Conservation (phyloP, 1,140 invertebrate genomes). For the Pseudomyrmex sp. region DNA sequence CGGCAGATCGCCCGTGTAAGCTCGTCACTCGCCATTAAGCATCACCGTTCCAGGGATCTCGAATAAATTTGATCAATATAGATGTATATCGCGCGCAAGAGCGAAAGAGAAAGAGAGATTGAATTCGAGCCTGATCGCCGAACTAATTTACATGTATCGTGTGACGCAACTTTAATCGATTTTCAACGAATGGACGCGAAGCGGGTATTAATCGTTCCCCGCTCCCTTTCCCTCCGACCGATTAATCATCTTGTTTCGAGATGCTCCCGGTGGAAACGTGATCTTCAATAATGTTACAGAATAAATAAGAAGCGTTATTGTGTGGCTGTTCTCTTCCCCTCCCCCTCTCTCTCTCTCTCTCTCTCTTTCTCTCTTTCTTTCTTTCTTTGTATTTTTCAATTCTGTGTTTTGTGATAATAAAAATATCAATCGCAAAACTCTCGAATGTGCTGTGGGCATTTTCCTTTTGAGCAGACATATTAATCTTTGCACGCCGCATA, state of each 20-base stretch:
- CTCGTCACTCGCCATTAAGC: conserved; percentile 2
- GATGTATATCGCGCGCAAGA: conserved; percentile 34
- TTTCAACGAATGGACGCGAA: conserved; percentile 18
- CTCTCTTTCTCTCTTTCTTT: too few relatives aligned
- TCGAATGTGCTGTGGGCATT: not conserved
- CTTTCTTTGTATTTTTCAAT: not conserved
- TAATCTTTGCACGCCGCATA: conserved; percentile 26
- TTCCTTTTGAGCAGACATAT: conserved; percentile 34
- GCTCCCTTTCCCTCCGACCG: not conserved
- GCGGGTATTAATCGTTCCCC: conserved; percentile 8
- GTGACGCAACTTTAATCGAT: conserved; percentile 50
- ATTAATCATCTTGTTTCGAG: conserved; percentile 37
- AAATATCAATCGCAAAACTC: conserved; percentile 39
- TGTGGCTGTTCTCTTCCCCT: not conserved
- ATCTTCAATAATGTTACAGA: conserved; percentile 13
- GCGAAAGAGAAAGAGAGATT: not conserved
- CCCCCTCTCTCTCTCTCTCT: not conserved
- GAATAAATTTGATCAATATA: conserved; percentile 40
- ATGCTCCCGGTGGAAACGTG: not conserved
- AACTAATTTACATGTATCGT: conserved; percentile 37
- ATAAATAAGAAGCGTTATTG: conserved; percentile 2
- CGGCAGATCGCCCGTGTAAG: not conserved
- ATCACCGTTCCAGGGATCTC: not conserved
- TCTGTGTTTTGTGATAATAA: conserved; percentile 13
- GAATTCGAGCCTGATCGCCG: not conserved